Evolutionary conservation across 2,888 invertebrate species (phyloP), one percentile per base, ranked within the genome.

Genomic region (Platycheirus albimanus): DNA sequence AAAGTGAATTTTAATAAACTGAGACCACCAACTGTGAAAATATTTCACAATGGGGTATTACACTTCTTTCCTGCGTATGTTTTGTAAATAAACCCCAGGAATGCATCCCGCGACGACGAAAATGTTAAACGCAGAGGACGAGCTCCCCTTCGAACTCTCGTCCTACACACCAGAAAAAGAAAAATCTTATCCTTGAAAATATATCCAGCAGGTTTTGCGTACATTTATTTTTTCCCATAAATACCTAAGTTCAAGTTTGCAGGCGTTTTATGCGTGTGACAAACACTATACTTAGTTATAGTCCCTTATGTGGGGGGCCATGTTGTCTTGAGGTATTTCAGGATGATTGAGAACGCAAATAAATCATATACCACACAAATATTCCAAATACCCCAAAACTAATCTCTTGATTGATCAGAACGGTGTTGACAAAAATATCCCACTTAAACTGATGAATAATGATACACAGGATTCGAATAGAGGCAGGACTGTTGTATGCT

Each of bases 1-100:
- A 63, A 63, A 74, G 78, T 69, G 56, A 69, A 64, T 78, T 78
- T 83, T 83, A 83, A 83, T 83, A 78, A 61, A 83, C 78, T 78
- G 56, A 74, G 83, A 83, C 83, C 69, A 33, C 83, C 78, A 72
- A 78, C 83, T 77, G 83, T 69, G 83, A 69, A 74, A 72, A 78
- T 83, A 74, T 69, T 58, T 69, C 78, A 78, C 72, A 67, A 77
- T 83, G 77, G 81, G 81, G 66, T 63, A 83, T 83, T 72, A 72
- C 71, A 81, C 77, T 69, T 69, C 15, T 36, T 58, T 28, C 19
- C 33, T 45, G 17, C 15, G 64, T 71, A 64, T 24, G 15, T 47
- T 43, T 41, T 45, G 8, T 28, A 4, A 7, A 4, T 6, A 28
- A 30, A 24, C 67, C 36, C 45, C 56, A 45, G 36, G 61, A 33